phyloP scores from a whole-genome alignment of 2,888 invertebrate genomes.

The Tipula confusa region DNA sequence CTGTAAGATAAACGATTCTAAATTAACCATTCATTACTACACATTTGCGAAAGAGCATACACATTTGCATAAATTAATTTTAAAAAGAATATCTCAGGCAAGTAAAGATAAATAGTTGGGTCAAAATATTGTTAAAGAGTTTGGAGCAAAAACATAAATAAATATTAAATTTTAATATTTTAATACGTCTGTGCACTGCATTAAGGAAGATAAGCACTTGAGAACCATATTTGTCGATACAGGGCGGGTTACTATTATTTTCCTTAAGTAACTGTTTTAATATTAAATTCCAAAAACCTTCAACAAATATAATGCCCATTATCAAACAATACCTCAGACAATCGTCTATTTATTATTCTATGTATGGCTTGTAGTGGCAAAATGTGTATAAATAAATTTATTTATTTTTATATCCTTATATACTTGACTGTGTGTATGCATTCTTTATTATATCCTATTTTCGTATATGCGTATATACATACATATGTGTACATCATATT shows the following conservation, averaged over 20 bases:
- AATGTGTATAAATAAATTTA: neutral
- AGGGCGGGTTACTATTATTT: neutral
- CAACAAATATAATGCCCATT: neutral
- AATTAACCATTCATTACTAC: neutral
- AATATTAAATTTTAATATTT: neutral
- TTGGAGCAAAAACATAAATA: constrained; percentile 3
- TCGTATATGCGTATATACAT: neutral
- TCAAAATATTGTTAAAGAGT: neutral
- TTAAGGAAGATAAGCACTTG: neutral
- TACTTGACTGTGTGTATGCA: neutral
- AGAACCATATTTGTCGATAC: neutral
- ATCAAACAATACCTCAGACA: neutral
- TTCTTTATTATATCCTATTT: neutral
- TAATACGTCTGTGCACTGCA: neutral
- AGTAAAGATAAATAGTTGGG: neutral
- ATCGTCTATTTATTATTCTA: neutral
- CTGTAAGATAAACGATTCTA: neutral
- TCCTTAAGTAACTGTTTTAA: neutral
- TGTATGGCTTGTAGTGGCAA: constrained; percentile 7
- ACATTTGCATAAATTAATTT: neutral
- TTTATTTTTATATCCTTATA: constrained; percentile 12
- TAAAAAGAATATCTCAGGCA: neutral
- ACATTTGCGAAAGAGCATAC: neutral
- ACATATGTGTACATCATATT: neutral
- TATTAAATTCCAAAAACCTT: neutral